phyloP scores from a whole-genome alignment of 2,888 invertebrate species.

The Xanthostigma xanthostigma region DNA sequence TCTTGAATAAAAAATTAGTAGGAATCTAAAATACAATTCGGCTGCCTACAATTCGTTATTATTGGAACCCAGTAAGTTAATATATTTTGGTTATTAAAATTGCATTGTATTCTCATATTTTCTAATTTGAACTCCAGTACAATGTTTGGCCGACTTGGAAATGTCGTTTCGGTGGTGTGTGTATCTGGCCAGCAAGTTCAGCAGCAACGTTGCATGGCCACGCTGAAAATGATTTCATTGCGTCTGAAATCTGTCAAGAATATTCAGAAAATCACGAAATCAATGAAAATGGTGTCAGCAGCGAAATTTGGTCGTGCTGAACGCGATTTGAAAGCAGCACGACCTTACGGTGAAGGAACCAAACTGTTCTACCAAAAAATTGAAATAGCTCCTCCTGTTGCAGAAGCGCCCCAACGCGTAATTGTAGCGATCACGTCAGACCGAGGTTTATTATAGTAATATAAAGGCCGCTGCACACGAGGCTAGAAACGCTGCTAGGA shows the following conservation, averaged over 20 bases:
- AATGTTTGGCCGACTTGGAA: conserved; percentile 40
- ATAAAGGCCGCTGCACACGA: no score
- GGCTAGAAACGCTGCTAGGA: no score
- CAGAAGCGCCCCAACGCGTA: conserved; percentile 53
- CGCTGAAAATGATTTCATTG: conserved; percentile 21
- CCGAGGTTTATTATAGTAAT: conserved; percentile 40
- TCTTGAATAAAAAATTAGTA: no score
- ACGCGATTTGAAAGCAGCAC: conserved; percentile 73
- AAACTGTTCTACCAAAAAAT: conserved; percentile 85
- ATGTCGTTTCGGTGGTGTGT: conserved; percentile 34
- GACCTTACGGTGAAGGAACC: conserved; percentile 80
- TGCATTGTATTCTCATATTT: background rate
- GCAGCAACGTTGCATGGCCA: no score
- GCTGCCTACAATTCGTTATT: no score
- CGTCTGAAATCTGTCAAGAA: conserved; percentile 91
- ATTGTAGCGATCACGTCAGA: conserved; percentile 91
- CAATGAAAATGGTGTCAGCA: conserved; percentile 95
- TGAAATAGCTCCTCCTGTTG: conserved; percentile 52
- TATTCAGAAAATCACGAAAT: conserved; percentile 95
- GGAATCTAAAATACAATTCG: no score
- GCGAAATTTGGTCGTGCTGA: conserved; percentile 80
- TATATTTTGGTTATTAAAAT: no score
- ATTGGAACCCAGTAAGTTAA: no score
- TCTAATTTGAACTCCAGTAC: conserved; percentile 15
- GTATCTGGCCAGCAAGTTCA: conserved; percentile 28